Percentiles rank a stretch among this genome's conserved stretches.
phyloP scores from a whole-genome alignment of 2,797 vertebrate species.

The Mus minutoides region DNA sequence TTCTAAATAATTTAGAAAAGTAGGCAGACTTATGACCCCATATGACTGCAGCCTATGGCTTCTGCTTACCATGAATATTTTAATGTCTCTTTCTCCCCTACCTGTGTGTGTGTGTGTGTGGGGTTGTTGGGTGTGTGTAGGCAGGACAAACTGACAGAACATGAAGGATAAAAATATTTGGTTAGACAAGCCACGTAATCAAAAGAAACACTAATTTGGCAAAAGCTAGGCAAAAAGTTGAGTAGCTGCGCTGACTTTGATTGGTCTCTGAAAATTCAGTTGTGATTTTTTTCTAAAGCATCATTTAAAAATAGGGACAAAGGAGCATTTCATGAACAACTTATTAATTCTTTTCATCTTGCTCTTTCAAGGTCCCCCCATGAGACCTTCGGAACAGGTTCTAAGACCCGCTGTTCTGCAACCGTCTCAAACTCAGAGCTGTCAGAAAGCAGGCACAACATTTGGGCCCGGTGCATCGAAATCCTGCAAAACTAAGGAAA shows the following conservation, averaged over 20 bases:
- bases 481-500: conserved; percentile 70
- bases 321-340: conserved; percentile 8
- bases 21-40: not conserved
- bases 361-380: conserved; percentile 79
- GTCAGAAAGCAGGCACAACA: conserved; percentile 54
- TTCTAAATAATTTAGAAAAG: not conserved
- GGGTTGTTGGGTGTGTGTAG: not conserved
- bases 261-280: not conserved
- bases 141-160: conserved; percentile 8
- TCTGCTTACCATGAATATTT: not conserved
- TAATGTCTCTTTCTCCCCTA: not conserved
- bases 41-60: not conserved
- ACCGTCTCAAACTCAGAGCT: conserved; percentile 80
- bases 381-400: conserved; percentile 78
- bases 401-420: conserved; percentile 88
- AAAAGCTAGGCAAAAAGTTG: not conserved
- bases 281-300: not conserved
- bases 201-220: not conserved
- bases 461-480: conserved; percentile 56
- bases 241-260: not conserved
- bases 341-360: conserved; percentile 70
- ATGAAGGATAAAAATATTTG: not conserved
- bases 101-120: not conserved
- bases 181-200: not conserved
- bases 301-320: not conserved